phyloP scores from a whole-genome alignment of 2,797 vertebrate genomes.

The Ambastaia sidthimunki region DNA sequence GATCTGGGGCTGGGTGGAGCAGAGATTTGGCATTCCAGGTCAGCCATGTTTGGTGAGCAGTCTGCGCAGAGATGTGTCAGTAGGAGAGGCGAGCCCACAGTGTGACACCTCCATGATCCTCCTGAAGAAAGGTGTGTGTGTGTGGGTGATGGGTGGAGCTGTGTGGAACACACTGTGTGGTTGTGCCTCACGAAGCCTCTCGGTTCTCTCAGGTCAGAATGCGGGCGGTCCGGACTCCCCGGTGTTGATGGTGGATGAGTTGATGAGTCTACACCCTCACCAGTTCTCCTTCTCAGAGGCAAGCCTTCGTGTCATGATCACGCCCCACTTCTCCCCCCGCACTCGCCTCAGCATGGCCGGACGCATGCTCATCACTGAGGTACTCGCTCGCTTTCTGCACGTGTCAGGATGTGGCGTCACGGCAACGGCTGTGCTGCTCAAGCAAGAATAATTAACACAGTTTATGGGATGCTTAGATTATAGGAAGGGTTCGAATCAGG shows the following conservation, averaged over 20 bases:
- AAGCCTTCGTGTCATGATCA: conserved; percentile 76
- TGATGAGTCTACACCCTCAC: conserved; percentile 72
- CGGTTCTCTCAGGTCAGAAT: conserved; percentile 50
- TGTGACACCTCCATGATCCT: conserved; percentile 79
- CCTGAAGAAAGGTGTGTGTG: conserved; percentile 75
- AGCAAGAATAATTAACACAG: neutral
- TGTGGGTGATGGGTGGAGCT: conserved; percentile 25
- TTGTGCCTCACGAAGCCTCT: conserved; percentile 1
- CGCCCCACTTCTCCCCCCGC: conserved; percentile 68
- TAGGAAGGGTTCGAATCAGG: no score
- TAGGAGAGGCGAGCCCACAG: conserved; percentile 69
- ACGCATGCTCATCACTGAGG: conserved; percentile 76
- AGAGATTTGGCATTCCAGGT: conserved; percentile 69
- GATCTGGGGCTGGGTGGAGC: conserved; percentile 76
- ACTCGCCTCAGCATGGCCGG: conserved; percentile 75
- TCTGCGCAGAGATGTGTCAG: conserved; percentile 70
- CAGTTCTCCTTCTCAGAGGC: conserved; percentile 82
- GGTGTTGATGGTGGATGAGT: conserved; percentile 80
- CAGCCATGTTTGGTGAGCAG: conserved; percentile 72
- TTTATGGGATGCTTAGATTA: neutral
- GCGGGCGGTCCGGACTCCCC: conserved; percentile 70
- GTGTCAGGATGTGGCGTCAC: conserved; percentile 3
- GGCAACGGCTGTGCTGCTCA: neutral
- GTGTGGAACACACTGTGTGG: neutral
- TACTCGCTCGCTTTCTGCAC: conserved; percentile 49